A percentile compares a stretch with the other conserved stretches of the same genome.
These are phyloP conservation scores for Ochropleura plecta DNA, from an alignment of 2,888 invertebrate species.

Conservation along the genomic window DNA sequence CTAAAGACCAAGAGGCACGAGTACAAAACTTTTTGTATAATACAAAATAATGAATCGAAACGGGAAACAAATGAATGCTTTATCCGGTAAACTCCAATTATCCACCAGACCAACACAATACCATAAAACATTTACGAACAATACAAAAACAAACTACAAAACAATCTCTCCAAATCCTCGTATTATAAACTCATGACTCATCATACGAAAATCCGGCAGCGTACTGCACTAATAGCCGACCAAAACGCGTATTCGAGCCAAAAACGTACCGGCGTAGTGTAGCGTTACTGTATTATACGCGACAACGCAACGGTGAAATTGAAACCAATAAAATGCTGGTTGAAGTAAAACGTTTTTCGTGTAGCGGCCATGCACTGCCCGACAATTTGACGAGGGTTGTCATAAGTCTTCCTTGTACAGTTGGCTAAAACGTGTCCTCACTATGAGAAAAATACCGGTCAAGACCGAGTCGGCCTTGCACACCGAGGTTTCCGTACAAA, in stretches of 20 bases:
- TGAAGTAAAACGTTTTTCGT: constrained; percentile 87
- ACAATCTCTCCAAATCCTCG: constrained; percentile 62
- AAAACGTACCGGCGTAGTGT: constrained; percentile 62
- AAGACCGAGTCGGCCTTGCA: too few species aligned
- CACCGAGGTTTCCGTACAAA: too few species aligned
- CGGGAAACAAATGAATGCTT: neutral
- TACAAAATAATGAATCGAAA: neutral
- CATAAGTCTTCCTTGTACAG: constrained; percentile 86
- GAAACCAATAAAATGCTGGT: constrained; percentile 89
- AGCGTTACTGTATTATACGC: constrained; percentile 74
- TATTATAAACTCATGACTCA: constrained; percentile 75
- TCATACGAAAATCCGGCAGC: constrained; percentile 72
- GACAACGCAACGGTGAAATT: constrained; percentile 86
- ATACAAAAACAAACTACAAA: constrained; percentile 43
- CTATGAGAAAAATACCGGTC: neutral
- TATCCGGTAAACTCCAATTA: neutral
- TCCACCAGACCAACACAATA: constrained; percentile 14
- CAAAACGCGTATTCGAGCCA: constrained; percentile 65
- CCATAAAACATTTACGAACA: constrained; percentile 45
- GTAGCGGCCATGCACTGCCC: constrained; percentile 72
- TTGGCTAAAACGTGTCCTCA: constrained; percentile 7
- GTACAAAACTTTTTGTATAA: neutral
- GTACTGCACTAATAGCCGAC: constrained; percentile 73
- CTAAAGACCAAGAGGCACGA: too few species aligned
- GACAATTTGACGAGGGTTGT: constrained; percentile 86